These are phyloP conservation scores for Zaprionus gabonicus DNA, from an alignment of 1,140 invertebrate genomes.

Conservation along the genomic window DNA sequence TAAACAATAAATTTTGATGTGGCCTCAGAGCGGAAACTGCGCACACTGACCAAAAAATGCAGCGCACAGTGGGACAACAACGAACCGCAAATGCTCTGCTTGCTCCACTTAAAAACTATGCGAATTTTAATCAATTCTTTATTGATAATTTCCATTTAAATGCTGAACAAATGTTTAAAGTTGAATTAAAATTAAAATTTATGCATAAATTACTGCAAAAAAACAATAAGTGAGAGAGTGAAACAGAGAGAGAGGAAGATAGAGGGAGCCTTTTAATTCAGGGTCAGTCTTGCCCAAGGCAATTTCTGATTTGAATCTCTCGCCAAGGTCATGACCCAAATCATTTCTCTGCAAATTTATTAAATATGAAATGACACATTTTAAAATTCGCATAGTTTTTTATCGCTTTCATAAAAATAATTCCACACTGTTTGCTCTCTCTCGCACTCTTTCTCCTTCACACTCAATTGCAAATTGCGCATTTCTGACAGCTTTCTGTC, in stretches of 20 bases:
- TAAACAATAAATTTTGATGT: slow-evolving; percentile 77
- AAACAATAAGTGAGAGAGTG: neutral
- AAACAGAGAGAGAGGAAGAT: neutral
- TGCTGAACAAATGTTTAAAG: too few species aligned
- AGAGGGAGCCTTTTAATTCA: neutral
- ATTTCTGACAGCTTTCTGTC: slow-evolving; percentile 1
- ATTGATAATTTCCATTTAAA: neutral
- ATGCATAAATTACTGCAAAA: neutral
- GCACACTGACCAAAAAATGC: neutral
- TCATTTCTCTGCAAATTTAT: neutral
- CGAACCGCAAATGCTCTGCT: neutral
- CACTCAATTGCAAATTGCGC: neutral
- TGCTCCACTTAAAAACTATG: accelerated
- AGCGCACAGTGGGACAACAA: neutral
- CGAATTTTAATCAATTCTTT: too few species aligned
- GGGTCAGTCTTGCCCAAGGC: neutral
- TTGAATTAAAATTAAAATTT: neutral
- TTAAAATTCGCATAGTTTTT: neutral
- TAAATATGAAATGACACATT: neutral
- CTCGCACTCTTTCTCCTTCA: neutral
- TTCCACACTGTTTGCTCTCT: neutral
- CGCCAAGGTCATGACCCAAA: slow-evolving; percentile 5
- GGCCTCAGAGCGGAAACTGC: slow-evolving; percentile 27
- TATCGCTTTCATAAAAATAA: neutral
- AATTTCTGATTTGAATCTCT: neutral